Conservation (phyloP, 2,888 invertebrate genomes). For the Ophioninae sp. region DNA sequence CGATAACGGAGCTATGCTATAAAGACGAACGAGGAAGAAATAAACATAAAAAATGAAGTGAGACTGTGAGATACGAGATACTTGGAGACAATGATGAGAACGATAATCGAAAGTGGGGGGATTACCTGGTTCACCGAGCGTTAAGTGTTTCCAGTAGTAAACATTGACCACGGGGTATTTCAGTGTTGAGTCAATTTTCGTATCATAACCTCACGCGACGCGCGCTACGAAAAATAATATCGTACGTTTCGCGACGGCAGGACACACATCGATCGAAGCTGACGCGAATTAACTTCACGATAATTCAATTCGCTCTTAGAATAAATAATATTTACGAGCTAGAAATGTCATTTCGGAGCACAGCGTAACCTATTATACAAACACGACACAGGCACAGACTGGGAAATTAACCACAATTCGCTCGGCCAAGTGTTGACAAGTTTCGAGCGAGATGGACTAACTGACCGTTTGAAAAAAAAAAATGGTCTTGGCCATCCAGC, state of each 20-base stretch:
- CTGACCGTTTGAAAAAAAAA: conserved; percentile 18
- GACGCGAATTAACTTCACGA: conserved; percentile 46
- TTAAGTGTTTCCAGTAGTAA: conserved; percentile 69
- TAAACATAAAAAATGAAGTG: background rate
- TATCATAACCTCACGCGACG: conserved; percentile 75
- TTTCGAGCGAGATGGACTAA: conserved; percentile 34
- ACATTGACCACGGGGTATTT: conserved; percentile 72
- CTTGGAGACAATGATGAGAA: background rate
- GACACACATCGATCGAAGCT: conserved; percentile 62
- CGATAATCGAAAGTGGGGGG: background rate
- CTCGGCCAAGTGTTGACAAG: conserved; percentile 52
- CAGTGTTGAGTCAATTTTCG: conserved; percentile 69
- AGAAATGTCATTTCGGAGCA: conserved; percentile 78
- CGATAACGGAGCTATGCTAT: conserved; percentile 12
- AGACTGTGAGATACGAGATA: background rate
- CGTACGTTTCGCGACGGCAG: conserved; percentile 61
- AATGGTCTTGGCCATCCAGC: background rate
- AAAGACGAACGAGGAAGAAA: conserved; percentile 19
- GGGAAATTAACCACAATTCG: conserved; percentile 64
- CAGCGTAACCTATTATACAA: conserved; percentile 79
- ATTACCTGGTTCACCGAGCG: conserved; percentile 69
- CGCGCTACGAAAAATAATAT: conserved; percentile 70
- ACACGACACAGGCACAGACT: conserved; percentile 77
- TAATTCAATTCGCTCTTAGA: conserved; percentile 67
- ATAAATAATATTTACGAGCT: conserved; percentile 74